phyloP scores from a whole-genome alignment of 2,888 invertebrate species.

The Eupeodes latifasciatus region DNA sequence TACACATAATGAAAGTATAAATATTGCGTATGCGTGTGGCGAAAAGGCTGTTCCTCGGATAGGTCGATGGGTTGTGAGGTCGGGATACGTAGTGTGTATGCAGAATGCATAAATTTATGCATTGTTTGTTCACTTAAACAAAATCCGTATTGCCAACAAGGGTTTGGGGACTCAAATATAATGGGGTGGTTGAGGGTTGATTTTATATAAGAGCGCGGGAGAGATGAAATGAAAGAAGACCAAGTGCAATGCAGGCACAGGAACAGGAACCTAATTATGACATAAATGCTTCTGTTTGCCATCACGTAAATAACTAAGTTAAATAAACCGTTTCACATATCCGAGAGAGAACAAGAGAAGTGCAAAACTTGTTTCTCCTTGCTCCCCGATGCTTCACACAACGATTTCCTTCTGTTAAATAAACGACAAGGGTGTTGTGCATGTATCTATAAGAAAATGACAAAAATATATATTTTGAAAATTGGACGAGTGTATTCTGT shows the following conservation, averaged over 20 bases:
- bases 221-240: background rate
- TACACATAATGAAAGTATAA: background rate
- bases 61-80: background rate
- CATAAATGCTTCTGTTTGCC: conserved; percentile 74
- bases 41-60: conserved; percentile 37
- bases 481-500: conserved; percentile 39
- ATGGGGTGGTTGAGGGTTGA: conserved; percentile 2
- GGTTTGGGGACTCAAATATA: conserved; percentile 5
- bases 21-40: conserved; percentile 50
- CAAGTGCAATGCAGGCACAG: conserved; percentile 7
- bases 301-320: conserved; percentile 71
- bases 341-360: conserved; percentile 8
- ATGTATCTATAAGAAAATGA: conserved; percentile 11
- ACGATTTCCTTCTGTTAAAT: conserved; percentile 29
- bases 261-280: conserved; percentile 68
- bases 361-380: conserved; percentile 53
- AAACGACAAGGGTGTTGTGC: background rate
- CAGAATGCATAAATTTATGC: conserved; percentile 68
- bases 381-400: background rate
- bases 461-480: conserved; percentile 50
- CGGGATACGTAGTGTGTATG: conserved; percentile 37
- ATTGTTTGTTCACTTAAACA: conserved; percentile 73
- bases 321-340: conserved; percentile 70
- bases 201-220: background rate
- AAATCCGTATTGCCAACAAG: conserved; percentile 65